Conservation (phyloP, 2,797 vertebrate genomes). For the Etheostoma perlongum region DNA sequence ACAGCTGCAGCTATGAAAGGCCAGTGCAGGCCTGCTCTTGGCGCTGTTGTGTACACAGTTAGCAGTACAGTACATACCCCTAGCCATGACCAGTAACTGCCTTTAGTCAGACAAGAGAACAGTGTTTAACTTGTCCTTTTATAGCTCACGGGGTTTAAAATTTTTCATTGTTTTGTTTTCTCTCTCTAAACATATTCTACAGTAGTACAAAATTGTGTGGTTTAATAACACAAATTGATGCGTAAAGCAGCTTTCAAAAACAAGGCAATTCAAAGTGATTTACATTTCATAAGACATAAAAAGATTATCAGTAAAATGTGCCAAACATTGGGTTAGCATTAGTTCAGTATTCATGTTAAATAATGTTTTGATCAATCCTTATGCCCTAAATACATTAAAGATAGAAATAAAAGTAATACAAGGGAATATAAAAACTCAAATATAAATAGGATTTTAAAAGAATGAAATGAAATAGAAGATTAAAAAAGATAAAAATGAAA, state of each 20-base stretch:
- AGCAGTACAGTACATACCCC: conserved; percentile 32
- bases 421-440: no score
- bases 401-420: neutral
- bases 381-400: neutral
- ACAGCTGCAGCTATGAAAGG: conserved; percentile 32
- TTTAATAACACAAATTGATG: neutral
- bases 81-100: conserved; percentile 26
- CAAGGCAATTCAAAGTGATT: neutral
- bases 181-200: neutral
- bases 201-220: neutral
- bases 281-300: neutral
- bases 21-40: conserved; percentile 63
- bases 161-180: neutral
- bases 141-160: neutral
- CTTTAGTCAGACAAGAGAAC: conserved; percentile 10
- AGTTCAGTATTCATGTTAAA: neutral
- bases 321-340: neutral
- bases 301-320: neutral
- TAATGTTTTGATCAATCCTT: neutral
- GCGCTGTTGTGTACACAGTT: conserved; percentile 23
- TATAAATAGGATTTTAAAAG: neutral
- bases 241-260: neutral
- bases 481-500: neutral
- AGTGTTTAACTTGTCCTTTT: neutral
- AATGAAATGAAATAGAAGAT: neutral